Base-by-base conservation (phyloP, 2,113 vertebrate genomes). In the Meleagris gallopavo region DNA sequence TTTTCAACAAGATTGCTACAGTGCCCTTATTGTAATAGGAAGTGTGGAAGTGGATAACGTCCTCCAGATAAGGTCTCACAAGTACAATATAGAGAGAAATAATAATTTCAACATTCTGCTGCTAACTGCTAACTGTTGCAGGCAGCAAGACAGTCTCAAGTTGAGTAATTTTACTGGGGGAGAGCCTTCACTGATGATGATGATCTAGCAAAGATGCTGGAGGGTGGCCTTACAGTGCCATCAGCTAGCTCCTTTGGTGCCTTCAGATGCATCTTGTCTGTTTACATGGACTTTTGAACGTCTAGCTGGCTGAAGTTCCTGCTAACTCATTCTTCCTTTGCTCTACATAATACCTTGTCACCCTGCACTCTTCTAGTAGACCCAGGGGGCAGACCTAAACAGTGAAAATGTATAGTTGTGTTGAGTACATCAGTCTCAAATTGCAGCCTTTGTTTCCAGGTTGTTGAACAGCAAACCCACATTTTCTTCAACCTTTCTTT, bases 161-260 rank as follows among this genome's bases (percentile, higher is more conserved):
- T 43, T 38, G 81, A 64, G 32, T 10, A 88, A 5, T 58, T 88
- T 43, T 27, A 36, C n/a, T 65, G 69, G 10, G 80, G 34, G 20
- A 43, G 64, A 73, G 15, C 36, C 0, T 0, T 89, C 0, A 0
- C 6, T 80, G 76, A 1, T 83, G 24, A 3, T 36, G 25, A 13
- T 79, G 58, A 18, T 1, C 3, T 74, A 0, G 8, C 73, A 88
- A 12, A 88, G 72, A 24, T 50, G 40, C 54, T 92, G 24, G 46
- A 24, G 43, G 0, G 3, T 66, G 45, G 50, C 46, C n/a, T 50
- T n/a, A 41, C 34, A 5, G 64, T 45, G 40, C 64, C 20, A 11
- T 73, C n/a, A 79, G 32, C 43, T 64, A 73, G 41, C 46, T 85
- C 52, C 66, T 50, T 60, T 29, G 70, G 82, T 87, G 75, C 86